These are phyloP conservation scores for Pseudomyrmex dendroicus DNA, from an alignment of 1,140 invertebrate species.

Conservation along the genomic window DNA sequence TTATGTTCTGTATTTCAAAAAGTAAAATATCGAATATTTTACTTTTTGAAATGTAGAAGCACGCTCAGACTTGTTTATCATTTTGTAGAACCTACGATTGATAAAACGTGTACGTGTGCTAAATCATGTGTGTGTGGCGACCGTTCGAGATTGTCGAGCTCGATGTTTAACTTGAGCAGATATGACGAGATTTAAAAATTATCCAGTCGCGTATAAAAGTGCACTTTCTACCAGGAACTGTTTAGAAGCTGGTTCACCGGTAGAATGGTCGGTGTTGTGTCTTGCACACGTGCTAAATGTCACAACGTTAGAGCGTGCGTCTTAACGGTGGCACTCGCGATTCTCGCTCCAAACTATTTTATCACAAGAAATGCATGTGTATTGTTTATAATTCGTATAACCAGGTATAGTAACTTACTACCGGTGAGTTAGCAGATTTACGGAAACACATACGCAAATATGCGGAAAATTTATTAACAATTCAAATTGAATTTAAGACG, in stretches of 20 bases:
- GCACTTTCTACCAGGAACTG: slow-evolving; percentile 81
- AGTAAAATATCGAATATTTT: too few species aligned
- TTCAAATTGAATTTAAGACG: background rate
- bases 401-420: background rate
- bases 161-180: background rate
- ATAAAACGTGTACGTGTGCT: too few species aligned
- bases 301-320: slow-evolving; percentile 66
- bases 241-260: slow-evolving; percentile 74
- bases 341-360: slow-evolving; percentile 11
- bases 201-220: slow-evolving; percentile 72
- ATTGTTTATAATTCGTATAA: background rate
- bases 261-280: slow-evolving; percentile 68
- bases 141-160: background rate
- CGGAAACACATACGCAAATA: background rate
- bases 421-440: too few species aligned
- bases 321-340: slow-evolving; percentile 33
- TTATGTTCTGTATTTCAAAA: too few species aligned
- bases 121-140: background rate
- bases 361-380: background rate
- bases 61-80: too few species aligned
- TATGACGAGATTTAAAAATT: slow-evolving; percentile 58
- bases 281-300: slow-evolving; percentile 76
- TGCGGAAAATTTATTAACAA: background rate
- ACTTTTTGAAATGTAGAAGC: too few species aligned
- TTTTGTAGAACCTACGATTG: too few species aligned